These are phyloP conservation scores for Drosophila kanekoi DNA, from an alignment of 2,888 invertebrate genomes.

Conservation along the genomic window DNA sequence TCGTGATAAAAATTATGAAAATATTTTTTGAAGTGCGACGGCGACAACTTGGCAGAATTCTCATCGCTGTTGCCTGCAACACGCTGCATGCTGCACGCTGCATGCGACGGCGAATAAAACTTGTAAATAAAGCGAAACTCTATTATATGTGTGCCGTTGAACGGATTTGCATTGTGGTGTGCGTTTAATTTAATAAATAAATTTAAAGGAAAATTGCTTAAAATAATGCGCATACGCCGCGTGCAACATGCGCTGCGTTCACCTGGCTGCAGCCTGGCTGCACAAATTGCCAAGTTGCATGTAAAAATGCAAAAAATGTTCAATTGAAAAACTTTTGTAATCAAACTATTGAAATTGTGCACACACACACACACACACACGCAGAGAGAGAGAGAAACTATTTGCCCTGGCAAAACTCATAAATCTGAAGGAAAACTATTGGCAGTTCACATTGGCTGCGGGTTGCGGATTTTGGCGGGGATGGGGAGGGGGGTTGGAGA, in stretches of 20 bases:
- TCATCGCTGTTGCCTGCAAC: constrained; percentile 1
- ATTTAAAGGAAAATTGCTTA: constrained; percentile 30
- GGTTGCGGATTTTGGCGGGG: neutral
- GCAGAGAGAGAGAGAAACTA: constrained; percentile 39
- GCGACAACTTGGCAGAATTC: constrained; percentile 38
- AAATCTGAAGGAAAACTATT: constrained; percentile 70
- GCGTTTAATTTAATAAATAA: constrained; percentile 40
- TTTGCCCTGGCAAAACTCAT: constrained; percentile 61
- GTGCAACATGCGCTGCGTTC: constrained; percentile 32
- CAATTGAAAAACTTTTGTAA: constrained; percentile 78
- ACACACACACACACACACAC: constrained; percentile 39
- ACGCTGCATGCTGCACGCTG: constrained; percentile 37
- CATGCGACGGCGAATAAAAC: constrained; percentile 20
- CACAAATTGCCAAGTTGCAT: constrained; percentile 31
- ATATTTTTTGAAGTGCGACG: constrained; percentile 66
- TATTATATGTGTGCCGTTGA: constrained; percentile 12
- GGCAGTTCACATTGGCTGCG: constrained; percentile 26
- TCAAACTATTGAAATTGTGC: constrained; percentile 73
- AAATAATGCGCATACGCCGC: constrained; percentile 34
- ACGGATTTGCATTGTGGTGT: constrained; percentile 29
- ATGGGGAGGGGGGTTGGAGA: too few relatives aligned
- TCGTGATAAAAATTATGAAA: constrained; percentile 81
- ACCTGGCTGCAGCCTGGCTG: constrained; percentile 19
- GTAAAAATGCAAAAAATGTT: constrained; percentile 61
- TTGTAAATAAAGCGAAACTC: constrained; percentile 42